These are phyloP conservation scores for Agriotes lineatus DNA, from an alignment of 2,888 invertebrate species.

Conservation along the genomic window DNA sequence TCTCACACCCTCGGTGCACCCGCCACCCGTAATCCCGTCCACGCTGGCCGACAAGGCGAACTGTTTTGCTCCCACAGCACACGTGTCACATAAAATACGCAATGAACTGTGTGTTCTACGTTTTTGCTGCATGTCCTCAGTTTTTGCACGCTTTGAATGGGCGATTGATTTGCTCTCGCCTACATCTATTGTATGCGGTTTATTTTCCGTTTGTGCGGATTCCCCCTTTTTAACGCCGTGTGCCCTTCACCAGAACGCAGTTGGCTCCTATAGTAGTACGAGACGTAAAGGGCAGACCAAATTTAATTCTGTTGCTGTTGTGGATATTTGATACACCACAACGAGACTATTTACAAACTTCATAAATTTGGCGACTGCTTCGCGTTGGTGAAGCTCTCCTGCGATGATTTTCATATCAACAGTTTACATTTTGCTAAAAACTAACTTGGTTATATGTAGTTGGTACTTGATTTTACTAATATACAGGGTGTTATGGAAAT, in stretches of 20 bases:
- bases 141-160: constrained; percentile 14
- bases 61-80: constrained; percentile 17
- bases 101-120: constrained; percentile 16
- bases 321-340: no score
- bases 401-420: no score
- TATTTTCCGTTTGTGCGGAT: constrained; percentile 11
- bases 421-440: no score
- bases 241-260: neutral
- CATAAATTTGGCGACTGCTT: no score
- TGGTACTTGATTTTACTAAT: no score
- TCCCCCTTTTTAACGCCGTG: constrained; percentile 5
- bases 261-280: neutral
- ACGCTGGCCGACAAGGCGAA: constrained; percentile 23
- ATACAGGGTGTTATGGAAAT: no score
- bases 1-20: constrained; percentile 36
- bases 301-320: neutral
- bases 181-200: constrained; percentile 19
- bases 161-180: constrained; percentile 15
- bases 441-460: no score
- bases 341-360: no score
- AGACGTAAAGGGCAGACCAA: neutral
- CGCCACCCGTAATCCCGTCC: constrained; percentile 32
- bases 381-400: no score
- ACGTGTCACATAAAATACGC: constrained; percentile 21
- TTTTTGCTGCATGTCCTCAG: constrained; percentile 12